Conservation (phyloP, 2,797 vertebrate genomes). For the Arctocebus calabarensis region DNA sequence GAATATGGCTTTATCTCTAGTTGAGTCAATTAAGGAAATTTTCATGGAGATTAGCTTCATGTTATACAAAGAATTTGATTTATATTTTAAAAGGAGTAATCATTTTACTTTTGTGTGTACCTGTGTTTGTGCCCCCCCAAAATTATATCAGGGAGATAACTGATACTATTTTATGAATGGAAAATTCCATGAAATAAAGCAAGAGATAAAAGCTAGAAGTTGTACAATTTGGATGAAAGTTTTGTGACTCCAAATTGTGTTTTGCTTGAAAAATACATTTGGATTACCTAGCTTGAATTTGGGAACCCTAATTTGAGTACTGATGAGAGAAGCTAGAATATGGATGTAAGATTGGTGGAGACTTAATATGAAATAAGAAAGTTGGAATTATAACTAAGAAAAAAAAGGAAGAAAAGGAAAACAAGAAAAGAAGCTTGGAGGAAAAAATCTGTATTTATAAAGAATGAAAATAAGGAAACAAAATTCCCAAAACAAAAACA, state of each 20-base stretch:
- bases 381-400: not conserved
- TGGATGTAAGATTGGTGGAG: not conserved
- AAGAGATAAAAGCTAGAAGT: slow-evolving; percentile 12
- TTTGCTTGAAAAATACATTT: not conserved
- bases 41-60: not conserved
- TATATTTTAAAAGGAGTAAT: slow-evolving; percentile 1
- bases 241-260: not conserved
- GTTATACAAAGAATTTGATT: not conserved
- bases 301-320: not conserved
- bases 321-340: not conserved
- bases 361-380: not conserved
- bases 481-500: not conserved
- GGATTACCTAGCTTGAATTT: not conserved
- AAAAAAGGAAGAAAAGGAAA: not conserved
- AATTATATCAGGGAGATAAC: not conserved
- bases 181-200: not conserved
- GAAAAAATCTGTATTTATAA: not conserved
- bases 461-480: not conserved
- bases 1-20: not conserved
- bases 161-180: not conserved
- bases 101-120: not conserved
- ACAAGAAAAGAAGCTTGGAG: not conserved
- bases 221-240: not conserved
- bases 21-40: not conserved
- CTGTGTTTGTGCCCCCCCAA: not conserved